Evolutionary conservation across 1,140 invertebrate genomes (phyloP).

Genomic region (Bradysia coprophila): DNA sequence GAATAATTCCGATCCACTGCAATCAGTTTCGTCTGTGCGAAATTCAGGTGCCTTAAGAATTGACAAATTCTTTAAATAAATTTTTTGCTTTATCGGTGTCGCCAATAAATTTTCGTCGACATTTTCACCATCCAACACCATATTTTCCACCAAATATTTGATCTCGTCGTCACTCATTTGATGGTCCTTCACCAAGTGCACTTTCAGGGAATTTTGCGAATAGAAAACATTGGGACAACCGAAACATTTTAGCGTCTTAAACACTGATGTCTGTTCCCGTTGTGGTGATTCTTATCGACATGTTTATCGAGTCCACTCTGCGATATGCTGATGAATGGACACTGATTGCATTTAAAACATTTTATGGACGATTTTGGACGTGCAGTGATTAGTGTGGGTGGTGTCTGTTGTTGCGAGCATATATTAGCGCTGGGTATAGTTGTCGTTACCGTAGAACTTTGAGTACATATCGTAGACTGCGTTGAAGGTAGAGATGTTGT

Average conservation of each 20-base stretch:
- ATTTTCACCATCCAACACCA: neutral
- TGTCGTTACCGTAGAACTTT: neutral
- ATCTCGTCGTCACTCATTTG: slow-evolving; percentile 20
- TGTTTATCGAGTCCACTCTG: slow-evolving; percentile 8
- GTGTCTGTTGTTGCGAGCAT: slow-evolving; percentile 2
- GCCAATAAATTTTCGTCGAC: neutral
- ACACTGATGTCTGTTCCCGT: slow-evolving; percentile 9
- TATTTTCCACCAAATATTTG: slow-evolving; percentile 5
- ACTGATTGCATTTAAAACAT: slow-evolving; percentile 9
- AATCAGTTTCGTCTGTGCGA: too few species aligned
- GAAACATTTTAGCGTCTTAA: slow-evolving; percentile 16
- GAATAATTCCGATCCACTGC: too few species aligned
- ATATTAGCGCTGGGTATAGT: neutral
- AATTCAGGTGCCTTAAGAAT: slow-evolving; percentile 15
- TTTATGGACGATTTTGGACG: neutral
- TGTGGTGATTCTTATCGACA: slow-evolving; percentile 6
- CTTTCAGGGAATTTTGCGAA: slow-evolving; percentile 20
- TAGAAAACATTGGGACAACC: slow-evolving; percentile 29
- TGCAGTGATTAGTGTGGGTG: neutral
- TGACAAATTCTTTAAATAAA: slow-evolving; percentile 20
- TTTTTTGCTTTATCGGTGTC: slow-evolving; percentile 9
- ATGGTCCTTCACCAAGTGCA: slow-evolving; percentile 28
- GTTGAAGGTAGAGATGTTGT: neutral
- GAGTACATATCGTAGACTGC: neutral
- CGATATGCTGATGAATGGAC: slow-evolving; percentile 13